These are phyloP conservation scores for Bubo scandiacus DNA, from an alignment of 2,113 vertebrate species.

Conservation along the genomic window DNA sequence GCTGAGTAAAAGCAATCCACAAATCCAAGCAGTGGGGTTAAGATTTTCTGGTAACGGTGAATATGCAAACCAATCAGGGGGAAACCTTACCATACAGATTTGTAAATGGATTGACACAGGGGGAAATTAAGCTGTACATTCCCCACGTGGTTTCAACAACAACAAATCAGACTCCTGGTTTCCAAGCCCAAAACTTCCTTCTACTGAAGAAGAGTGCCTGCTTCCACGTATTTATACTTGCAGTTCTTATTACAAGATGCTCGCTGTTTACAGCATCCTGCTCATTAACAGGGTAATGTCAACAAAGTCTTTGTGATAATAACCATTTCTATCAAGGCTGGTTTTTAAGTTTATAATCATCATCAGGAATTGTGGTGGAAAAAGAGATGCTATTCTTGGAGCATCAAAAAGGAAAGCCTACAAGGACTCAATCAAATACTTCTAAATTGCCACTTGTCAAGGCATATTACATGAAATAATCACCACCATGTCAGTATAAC, in stretches of 20 bases:
- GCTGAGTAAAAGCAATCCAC: background rate
- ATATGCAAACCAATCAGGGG: background rate
- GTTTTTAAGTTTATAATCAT: background rate
- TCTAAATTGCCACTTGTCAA: background rate
- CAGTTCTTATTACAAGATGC: background rate
- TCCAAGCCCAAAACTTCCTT: background rate
- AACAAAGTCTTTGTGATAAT: background rate
- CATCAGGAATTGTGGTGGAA: background rate
- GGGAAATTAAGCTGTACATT: background rate
- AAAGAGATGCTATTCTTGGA: background rate
- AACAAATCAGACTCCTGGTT: background rate
- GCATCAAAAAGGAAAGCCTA: background rate
- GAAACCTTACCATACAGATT: background rate
- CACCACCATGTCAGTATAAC: background rate
- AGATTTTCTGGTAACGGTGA: background rate
- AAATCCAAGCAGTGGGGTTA: background rate
- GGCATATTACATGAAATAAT: background rate
- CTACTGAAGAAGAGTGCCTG: background rate
- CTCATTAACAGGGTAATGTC: background rate
- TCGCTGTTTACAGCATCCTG: background rate
- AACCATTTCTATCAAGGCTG: background rate
- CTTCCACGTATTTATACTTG: background rate
- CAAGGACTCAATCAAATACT: background rate
- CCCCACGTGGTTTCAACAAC: background rate
- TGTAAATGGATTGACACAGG: background rate